These are phyloP conservation scores for Dasyurus viverrinus DNA, from an alignment of 2,113 vertebrate genomes.

Conservation along the genomic window DNA sequence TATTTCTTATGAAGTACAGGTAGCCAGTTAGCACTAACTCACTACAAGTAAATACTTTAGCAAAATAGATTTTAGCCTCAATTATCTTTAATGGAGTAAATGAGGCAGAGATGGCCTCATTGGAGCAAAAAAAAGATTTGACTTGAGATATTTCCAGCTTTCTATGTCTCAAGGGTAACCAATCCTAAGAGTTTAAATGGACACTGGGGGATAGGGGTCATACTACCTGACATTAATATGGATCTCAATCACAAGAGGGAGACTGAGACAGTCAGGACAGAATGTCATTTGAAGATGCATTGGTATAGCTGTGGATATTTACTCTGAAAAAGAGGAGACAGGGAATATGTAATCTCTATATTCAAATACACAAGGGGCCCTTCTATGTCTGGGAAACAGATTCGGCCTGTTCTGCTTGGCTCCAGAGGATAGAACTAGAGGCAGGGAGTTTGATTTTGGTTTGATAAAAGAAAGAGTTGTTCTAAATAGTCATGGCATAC, in stretches of 20 bases:
- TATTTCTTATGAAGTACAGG: background rate
- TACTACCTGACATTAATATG: background rate
- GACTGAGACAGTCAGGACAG: background rate
- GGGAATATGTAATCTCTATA: conserved; percentile 19
- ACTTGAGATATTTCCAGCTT: background rate
- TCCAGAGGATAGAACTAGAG: background rate
- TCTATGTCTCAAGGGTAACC: background rate
- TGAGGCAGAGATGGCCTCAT: background rate
- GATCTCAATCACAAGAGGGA: background rate
- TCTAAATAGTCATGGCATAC: background rate
- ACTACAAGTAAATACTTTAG: background rate
- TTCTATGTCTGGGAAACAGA: conserved; percentile 66
- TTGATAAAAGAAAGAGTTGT: background rate
- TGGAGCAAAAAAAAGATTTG: background rate
- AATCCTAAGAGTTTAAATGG: background rate
- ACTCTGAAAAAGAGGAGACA: background rate
- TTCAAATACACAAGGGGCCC: conserved; percentile 75
- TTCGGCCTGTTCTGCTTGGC: conserved; percentile 28
- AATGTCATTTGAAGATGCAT: background rate
- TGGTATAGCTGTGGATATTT: background rate
- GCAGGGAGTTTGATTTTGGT: conserved; percentile 24
- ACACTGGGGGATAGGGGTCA: background rate
- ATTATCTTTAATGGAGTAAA: background rate
- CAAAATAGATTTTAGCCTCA: background rate
- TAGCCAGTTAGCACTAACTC: background rate